A percentile compares a stretch with the other conserved stretches of the same genome.
These are phyloP conservation scores for Lagodon rhomboides DNA, from an alignment of 2,797 vertebrate genomes.

Conservation along the genomic window DNA sequence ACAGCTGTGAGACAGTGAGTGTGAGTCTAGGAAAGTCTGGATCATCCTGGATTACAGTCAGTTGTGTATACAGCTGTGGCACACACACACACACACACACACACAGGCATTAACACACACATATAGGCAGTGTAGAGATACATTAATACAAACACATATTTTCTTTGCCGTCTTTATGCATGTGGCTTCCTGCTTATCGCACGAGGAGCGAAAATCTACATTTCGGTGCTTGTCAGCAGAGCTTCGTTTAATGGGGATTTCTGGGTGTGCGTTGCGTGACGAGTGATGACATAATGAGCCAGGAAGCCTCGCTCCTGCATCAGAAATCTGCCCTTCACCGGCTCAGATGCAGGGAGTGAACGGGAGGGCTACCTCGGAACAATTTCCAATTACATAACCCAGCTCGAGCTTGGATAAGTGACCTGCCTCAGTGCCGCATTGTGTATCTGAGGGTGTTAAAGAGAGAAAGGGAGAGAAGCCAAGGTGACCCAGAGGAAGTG, in stretches of 20 bases:
- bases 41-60: slow-evolving; percentile 88
- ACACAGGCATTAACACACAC: slow-evolving; percentile 35
- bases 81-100: slow-evolving; percentile 39
- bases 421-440: slow-evolving; percentile 27
- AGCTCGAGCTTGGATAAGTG: slow-evolving; percentile 33
- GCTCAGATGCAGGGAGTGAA: slow-evolving; percentile 31
- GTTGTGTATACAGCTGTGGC: slow-evolving; percentile 80
- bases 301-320: slow-evolving; percentile 42
- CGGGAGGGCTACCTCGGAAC: slow-evolving; percentile 37
- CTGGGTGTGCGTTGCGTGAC: slow-evolving; percentile 28
- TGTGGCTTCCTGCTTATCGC: slow-evolving; percentile 25
- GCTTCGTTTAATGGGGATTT: slow-evolving; percentile 39
- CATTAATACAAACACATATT: slow-evolving; percentile 24
- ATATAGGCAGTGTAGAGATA: slow-evolving; percentile 25
- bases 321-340: slow-evolving; percentile 55
- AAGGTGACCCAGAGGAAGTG: slow-evolving; percentile 66
- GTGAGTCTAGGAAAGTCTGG: slow-evolving; percentile 85
- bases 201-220: slow-evolving; percentile 1
- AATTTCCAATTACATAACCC: slow-evolving; percentile 51
- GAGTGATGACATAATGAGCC: slow-evolving; percentile 61
- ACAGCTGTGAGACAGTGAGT: slow-evolving; percentile 86
- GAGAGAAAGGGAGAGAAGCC: slow-evolving; percentile 35
- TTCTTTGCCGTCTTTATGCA: slow-evolving; percentile 29
- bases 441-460: slow-evolving; percentile 38
- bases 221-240: slow-evolving; percentile 33